These are phyloP conservation scores for Cataglyphis rosenhaueri DNA, from an alignment of 2,888 invertebrate genomes.

Conservation along the genomic window DNA sequence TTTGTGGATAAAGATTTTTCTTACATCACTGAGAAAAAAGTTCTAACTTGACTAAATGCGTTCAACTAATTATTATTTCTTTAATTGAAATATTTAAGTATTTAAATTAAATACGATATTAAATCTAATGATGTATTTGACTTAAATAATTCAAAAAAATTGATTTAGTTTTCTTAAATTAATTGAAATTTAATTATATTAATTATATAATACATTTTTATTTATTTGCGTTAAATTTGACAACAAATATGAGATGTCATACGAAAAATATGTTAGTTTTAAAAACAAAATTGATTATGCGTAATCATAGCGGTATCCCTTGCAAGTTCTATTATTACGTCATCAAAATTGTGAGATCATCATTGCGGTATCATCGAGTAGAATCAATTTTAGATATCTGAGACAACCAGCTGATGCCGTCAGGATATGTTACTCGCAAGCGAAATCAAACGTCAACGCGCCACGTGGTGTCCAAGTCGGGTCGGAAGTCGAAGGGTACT, in stretches of 20 bases:
- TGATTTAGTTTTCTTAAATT: not conserved
- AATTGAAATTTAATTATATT: not conserved
- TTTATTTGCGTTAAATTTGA: not conserved
- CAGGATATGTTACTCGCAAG: conserved; percentile 24
- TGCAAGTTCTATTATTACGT: conserved; percentile 12
- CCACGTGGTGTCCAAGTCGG: conserved; percentile 45
- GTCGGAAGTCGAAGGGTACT: conserved; percentile 73
- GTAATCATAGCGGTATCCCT: not conserved
- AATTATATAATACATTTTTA: not conserved
- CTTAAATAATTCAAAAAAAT: not conserved
- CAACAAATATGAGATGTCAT: not conserved
- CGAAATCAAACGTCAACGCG: conserved; percentile 24
- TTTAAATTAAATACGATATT: too few relatives aligned
- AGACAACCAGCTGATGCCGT: not conserved
- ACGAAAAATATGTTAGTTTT: not conserved
- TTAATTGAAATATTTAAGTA: too few relatives aligned
- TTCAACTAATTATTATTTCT: too few relatives aligned
- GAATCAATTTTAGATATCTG: conserved; percentile 14
- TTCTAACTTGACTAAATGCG: too few relatives aligned
- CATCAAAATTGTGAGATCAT: not conserved
- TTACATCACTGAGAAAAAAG: too few relatives aligned
- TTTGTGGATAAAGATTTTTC: not conserved
- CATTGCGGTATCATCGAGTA: not conserved
- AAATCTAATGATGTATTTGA: too few relatives aligned
- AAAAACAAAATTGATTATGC: not conserved